A percentile compares a stretch with the other conserved stretches of the same genome.
phyloP scores from a whole-genome alignment of 2,113 vertebrate genomes.

The Charadrius vociferus region DNA sequence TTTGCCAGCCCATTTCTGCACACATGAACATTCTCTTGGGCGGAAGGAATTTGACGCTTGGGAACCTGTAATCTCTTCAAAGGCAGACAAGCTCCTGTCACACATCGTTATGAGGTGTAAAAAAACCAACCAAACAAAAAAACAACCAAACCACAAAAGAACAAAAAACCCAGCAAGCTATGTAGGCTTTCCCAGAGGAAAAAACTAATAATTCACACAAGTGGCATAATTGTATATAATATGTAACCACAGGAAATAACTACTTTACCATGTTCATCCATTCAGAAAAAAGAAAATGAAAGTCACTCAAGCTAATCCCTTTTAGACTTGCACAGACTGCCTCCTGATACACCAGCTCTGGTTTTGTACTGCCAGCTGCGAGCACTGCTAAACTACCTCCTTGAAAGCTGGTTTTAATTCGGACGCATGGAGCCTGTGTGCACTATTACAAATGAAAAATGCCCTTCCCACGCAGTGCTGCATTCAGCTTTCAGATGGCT shows the following conservation, averaged over 20 bases:
- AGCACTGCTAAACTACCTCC: neutral
- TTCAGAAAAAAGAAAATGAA: conserved; percentile 53
- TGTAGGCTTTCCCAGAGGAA: neutral
- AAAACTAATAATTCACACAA: neutral
- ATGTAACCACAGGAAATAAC: conserved; percentile 48
- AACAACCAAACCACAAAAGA: neutral
- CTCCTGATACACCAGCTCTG: neutral
- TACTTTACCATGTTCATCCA: conserved; percentile 26
- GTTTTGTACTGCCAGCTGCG: neutral
- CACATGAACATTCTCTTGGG: neutral
- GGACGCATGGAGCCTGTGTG: neutral
- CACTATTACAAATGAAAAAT: neutral
- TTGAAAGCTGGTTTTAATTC: neutral
- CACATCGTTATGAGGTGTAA: neutral
- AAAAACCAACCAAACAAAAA: neutral
- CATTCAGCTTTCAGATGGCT: neutral
- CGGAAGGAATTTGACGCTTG: neutral
- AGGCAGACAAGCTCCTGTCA: neutral
- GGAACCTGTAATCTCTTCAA: neutral
- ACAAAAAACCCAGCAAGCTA: neutral
- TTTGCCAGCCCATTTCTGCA: neutral
- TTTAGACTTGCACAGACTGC: neutral
- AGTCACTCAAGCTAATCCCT: conserved; percentile 32
- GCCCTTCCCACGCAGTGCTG: neutral
- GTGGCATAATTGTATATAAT: conserved; percentile 48